A percentile compares a stretch with the other conserved stretches of the same genome.
phyloP scores from a whole-genome alignment of 2,113 vertebrate genomes.

The Amblyopsis rosae region DNA sequence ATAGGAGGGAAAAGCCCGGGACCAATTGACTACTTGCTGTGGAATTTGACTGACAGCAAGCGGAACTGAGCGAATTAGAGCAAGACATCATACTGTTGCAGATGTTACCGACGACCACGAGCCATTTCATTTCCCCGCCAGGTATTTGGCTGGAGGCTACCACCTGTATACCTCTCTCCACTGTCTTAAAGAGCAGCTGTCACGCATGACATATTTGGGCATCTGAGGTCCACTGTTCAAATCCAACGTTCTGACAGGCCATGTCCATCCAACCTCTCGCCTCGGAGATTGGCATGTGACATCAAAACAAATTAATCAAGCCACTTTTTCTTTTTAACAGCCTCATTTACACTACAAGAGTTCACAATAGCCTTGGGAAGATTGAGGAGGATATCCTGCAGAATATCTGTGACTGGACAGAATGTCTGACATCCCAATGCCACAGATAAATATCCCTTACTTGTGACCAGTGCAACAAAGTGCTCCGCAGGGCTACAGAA shows the following conservation, averaged over 20 bases:
- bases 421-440: background rate
- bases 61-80: background rate
- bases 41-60: background rate
- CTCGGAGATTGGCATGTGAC: slow-evolving; percentile 8
- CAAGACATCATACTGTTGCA: slow-evolving; percentile 16
- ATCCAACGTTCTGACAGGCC: slow-evolving; percentile 11
- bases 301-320: slow-evolving; percentile 45
- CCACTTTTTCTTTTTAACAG: background rate
- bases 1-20: background rate
- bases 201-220: slow-evolving; percentile 23
- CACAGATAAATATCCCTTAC: background rate
- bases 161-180: background rate
- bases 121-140: no score
- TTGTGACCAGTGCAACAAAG: background rate
- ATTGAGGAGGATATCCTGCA: background rate
- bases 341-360: no score
- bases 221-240: slow-evolving; percentile 6
- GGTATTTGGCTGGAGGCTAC: background rate
- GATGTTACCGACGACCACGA: background rate
- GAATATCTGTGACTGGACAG: background rate
- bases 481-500: background rate
- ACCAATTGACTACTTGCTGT: background rate
- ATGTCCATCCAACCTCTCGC: background rate
- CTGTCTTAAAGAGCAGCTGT: background rate
- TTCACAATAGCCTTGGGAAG: slow-evolving; percentile 6